Conservation (phyloP, 2,113 vertebrate species). For the Nibea coibor region DNA sequence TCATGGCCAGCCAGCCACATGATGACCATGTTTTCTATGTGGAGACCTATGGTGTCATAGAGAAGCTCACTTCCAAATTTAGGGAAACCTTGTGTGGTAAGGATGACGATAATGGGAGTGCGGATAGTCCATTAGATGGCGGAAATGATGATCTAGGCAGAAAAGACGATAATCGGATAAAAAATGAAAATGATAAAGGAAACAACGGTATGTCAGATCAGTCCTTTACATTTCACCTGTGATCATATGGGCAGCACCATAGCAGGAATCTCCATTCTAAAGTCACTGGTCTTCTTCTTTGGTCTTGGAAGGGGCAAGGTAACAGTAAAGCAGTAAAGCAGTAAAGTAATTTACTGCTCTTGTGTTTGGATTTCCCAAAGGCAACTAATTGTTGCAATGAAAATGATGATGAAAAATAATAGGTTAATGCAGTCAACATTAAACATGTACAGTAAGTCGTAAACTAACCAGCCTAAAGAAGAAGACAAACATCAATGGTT, state of each 20-base stretch:
- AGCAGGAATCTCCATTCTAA: slow-evolving; percentile 58
- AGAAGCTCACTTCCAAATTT: slow-evolving; percentile 94
- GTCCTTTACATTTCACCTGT: slow-evolving; percentile 44
- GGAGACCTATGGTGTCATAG: slow-evolving; percentile 95
- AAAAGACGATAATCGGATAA: slow-evolving; percentile 55
- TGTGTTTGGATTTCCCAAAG: slow-evolving; percentile 15
- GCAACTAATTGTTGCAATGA: not conserved
- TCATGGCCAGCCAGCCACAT: slow-evolving; percentile 91
- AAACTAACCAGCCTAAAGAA: slow-evolving; percentile 61
- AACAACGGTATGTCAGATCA: slow-evolving; percentile 67
- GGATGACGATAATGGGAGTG: slow-evolving; percentile 74
- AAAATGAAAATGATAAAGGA: slow-evolving; percentile 58
- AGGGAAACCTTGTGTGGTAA: slow-evolving; percentile 95
- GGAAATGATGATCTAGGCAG: slow-evolving; percentile 56
- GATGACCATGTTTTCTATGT: slow-evolving; percentile 96
- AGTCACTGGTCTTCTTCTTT: slow-evolving; percentile 61
- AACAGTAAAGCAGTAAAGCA: no score
- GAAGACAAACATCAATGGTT: slow-evolving; percentile 39
- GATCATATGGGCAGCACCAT: slow-evolving; percentile 70
- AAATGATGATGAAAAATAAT: slow-evolving; percentile 20
- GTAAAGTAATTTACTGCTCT: slow-evolving; percentile 7
- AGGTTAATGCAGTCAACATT: not conserved
- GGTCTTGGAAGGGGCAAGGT: slow-evolving; percentile 16
- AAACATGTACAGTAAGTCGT: not conserved
- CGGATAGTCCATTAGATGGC: slow-evolving; percentile 59